Conservation (phyloP, 2,888 invertebrate species). For the Catotricha subobsoleta region DNA sequence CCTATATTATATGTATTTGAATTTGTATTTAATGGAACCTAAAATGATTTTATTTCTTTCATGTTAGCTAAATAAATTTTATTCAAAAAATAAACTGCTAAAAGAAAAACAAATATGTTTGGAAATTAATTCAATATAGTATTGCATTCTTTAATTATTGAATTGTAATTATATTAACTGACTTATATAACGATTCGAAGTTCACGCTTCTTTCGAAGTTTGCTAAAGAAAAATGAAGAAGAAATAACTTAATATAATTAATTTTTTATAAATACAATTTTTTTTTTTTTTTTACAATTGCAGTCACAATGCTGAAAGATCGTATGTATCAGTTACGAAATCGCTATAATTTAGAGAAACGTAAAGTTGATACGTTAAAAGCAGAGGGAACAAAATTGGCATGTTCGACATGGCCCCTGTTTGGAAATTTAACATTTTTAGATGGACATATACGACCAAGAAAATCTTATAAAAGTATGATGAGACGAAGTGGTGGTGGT, state of each 20-base stretch:
- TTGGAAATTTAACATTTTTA: conserved; percentile 24
- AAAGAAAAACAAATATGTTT: no score
- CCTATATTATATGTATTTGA: no score
- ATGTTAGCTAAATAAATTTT: no score
- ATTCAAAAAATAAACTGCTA: no score
- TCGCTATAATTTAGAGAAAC: conserved; percentile 29
- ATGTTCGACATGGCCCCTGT: conserved; percentile 28
- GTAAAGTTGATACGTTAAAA: conserved; percentile 21
- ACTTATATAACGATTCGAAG: background rate
- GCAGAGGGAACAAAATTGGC: conserved; percentile 16
- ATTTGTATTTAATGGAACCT: no score
- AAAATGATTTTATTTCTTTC: no score
- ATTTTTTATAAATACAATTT: background rate
- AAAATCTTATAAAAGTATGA: conserved; percentile 21
- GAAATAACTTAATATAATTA: background rate
- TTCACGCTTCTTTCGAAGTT: background rate
- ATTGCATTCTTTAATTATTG: no score
- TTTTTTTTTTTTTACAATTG: background rate
- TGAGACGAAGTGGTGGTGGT: background rate
- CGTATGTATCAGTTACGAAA: conserved; percentile 29
- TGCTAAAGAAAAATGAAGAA: background rate
- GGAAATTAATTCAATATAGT: no score
- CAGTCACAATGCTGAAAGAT: conserved; percentile 26
- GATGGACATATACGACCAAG: conserved; percentile 27
- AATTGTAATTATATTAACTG: no score